A percentile compares a stretch with the other conserved stretches of the same genome.
These are phyloP conservation scores for Lipotes vexillifer DNA, from an alignment of 2,113 vertebrate genomes.

Conservation along the genomic window DNA sequence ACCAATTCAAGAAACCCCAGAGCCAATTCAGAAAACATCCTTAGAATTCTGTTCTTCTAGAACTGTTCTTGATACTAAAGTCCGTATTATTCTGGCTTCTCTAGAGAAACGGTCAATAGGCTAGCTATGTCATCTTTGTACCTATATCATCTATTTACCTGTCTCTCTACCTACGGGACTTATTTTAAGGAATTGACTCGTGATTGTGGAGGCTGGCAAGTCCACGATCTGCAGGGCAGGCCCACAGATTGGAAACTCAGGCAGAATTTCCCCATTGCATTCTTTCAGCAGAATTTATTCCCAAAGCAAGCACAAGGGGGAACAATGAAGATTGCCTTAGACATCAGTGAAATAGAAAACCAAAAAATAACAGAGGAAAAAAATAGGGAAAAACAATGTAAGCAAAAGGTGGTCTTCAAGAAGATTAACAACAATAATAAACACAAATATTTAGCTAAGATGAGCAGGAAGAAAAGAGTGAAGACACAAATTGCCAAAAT, in stretches of 20 bases:
- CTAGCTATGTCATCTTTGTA: not conserved
- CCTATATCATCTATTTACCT: not conserved
- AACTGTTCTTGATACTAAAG: not conserved
- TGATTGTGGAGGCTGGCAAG: not conserved
- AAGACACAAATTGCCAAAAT: not conserved
- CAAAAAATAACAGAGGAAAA: not conserved
- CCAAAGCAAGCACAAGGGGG: not conserved
- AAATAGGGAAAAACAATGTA: not conserved
- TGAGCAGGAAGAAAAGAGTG: not conserved
- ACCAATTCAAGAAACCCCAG: not conserved
- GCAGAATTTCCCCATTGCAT: not conserved
- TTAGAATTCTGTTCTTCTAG: not conserved
- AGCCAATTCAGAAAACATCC: not conserved
- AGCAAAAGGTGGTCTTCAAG: not conserved
- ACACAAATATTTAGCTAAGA: not conserved
- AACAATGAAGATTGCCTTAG: not conserved
- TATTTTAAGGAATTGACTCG: not conserved
- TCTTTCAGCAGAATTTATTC: not conserved
- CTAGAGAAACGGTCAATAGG: not conserved
- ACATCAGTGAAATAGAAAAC: not conserved
- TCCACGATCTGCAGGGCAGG: not conserved
- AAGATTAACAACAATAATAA: not conserved
- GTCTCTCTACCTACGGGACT: not conserved
- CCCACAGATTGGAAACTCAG: not conserved
- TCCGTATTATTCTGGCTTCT: not conserved